Evolutionary conservation across 2,888 invertebrate genomes (phyloP), one percentile per base, ranked within the genome.

Genomic region (Lepetodrilus schrolli): DNA sequence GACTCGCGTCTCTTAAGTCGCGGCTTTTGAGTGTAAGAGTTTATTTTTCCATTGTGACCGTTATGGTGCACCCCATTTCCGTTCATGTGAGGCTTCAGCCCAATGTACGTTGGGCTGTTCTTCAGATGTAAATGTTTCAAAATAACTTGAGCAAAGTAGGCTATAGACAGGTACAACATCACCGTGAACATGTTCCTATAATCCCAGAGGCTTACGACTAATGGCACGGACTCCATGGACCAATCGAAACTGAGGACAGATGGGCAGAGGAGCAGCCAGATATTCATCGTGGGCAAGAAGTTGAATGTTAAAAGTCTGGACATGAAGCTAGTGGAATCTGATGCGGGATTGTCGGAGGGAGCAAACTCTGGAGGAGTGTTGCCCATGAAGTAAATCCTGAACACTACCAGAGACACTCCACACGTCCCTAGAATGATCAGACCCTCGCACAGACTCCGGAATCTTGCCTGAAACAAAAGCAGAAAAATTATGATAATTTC

Each of bases 161-260:
- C 77, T 36, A 90, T 78, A 20, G 80, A 72, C 17, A 74, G 91
- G 91, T 97, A 98, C 89, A 98, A 95, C 76, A 94, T 91, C 23
- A 94, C 87, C 2, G 96, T 94, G 78, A 94, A 92, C 17, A 95
- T 89, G 90, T 96, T 96, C 80, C 98, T 93, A 4, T 93, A 92
- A 90, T 99, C 98, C 84, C 93, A 92, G 20, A 96, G 83, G 34
- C 94, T 93, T 66, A 94, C 94, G 83, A 99, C 94, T 77, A 96
- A 93, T 7, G 97, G 96, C 86, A 99, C 94, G 0, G 98, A 95
- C 85, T 97, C 97, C 98, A 99, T 98, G 30, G 98, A 97, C 99
- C 98, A 99, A 91, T 99, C 98, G 92, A 98, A 99, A 91, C 97
- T 97, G 72, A 99, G 92, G 82, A 94, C 94, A 83, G 93, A 93